Conservation (phyloP, 2,113 vertebrate genomes). For the Parus major region DNA sequence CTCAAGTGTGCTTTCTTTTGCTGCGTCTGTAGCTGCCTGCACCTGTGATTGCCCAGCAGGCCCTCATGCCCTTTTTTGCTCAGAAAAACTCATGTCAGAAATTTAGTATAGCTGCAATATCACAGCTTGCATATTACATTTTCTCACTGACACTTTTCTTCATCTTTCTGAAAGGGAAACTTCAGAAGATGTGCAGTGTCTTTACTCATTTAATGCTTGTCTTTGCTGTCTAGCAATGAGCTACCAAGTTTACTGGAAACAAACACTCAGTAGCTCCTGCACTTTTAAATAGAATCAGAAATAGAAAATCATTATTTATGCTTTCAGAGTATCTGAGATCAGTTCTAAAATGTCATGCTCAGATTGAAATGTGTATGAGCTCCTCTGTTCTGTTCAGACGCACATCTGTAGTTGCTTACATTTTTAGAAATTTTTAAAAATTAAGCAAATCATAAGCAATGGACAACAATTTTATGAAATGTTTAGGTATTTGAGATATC, state of each 20-base stretch:
- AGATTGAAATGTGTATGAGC: background rate
- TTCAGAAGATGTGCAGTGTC: background rate
- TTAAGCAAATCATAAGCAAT: background rate
- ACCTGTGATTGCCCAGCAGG: background rate
- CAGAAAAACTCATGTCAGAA: background rate
- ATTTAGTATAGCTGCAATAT: background rate
- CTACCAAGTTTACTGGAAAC: background rate
- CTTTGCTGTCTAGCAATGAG: background rate
- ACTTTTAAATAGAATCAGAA: background rate
- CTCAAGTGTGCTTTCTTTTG: background rate
- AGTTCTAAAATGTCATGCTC: background rate
- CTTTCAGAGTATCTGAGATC: background rate
- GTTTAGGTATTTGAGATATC: background rate
- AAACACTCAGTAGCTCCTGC: background rate
- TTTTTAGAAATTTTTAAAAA: background rate
- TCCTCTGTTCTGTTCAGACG: background rate
- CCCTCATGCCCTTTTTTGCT: background rate
- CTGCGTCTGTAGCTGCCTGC: background rate
- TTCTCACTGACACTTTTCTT: background rate
- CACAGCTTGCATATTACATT: background rate
- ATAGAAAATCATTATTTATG: background rate
- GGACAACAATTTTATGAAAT: background rate
- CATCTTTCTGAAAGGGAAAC: background rate
- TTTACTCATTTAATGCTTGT: background rate
- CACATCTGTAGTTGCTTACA: background rate